Percentiles rank a stretch among this genome's conserved stretches.
These are phyloP conservation scores for Morinoia aosen DNA, from an alignment of 2,888 invertebrate genomes.

Conservation along the genomic window DNA sequence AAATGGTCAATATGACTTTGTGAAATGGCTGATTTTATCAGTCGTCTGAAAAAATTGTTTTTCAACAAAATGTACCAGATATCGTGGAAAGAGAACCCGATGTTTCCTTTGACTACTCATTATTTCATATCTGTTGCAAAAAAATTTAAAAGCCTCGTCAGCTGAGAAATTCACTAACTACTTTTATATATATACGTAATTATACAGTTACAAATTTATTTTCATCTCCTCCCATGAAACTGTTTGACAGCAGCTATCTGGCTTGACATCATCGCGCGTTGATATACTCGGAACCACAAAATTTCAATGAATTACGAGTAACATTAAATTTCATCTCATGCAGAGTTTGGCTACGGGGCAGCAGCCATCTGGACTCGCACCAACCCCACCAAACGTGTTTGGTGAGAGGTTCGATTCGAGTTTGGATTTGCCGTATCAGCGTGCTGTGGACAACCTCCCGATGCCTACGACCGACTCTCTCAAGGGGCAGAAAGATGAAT, in stretches of 20 bases:
- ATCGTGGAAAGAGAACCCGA: no score
- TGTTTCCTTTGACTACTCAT: no score
- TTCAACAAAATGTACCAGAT: no score
- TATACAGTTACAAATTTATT: no score
- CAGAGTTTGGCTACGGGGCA: neutral
- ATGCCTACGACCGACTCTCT: neutral
- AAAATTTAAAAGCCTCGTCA: no score
- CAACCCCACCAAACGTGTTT: neutral
- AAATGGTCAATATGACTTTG: no score
- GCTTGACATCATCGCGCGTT: neutral
- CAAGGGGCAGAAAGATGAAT: neutral
- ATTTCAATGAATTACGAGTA: neutral
- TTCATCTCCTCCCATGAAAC: no score
- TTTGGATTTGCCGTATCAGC: neutral
- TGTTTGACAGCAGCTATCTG: no score
- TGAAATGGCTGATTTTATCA: no score
- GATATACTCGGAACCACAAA: neutral
- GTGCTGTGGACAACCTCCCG: neutral
- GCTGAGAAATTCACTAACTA: no score
- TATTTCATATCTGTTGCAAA: no score
- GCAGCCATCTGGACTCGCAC: neutral
- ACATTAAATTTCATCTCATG: neutral
- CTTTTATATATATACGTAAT: no score
- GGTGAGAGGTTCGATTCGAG: neutral
- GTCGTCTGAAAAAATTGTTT: neutral